Evolutionary conservation across 1,140 invertebrate species (phyloP), one percentile per base, ranked within the genome.

Genomic region (Drosophila repletoides): DNA sequence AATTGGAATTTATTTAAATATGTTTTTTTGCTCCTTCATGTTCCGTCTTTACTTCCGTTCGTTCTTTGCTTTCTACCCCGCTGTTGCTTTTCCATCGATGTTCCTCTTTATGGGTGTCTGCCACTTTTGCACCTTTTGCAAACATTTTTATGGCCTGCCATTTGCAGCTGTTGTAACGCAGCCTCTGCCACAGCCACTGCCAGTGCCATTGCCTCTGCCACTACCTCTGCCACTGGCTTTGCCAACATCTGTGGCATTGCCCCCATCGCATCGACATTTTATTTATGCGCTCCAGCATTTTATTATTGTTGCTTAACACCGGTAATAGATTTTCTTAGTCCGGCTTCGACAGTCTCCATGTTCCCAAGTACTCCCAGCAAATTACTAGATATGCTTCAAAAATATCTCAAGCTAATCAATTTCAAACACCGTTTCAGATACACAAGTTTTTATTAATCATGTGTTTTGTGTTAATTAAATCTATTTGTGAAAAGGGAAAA

Each of bases 1-100:
- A 71, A 84, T 77, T 79, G 77, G 74, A 83, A 83, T 83, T 84
- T 83, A 83, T 83, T 83, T 83, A 84, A 83, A 83, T 83, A 83
- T 84, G 77, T 84, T 84, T 64, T 28, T 29, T 15, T 59, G 17
- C 34, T 51, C 41, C 29, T 5, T 26, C 14, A 24, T 2, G 2
- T 10, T 2, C 34, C 12, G 24, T 4, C 29, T 26, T 58, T 14
- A 22, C 28, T 58, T 33, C 9, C 21, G n/a, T 51, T 10, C 21
- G 9, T 10, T 4, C 15, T 52, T 64, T 34, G 21, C 29, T 15
- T 36, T 21, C 38, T 21, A 28, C 40, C 31, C 12, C 7, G 15
- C 9, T 19, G 17, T 10, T 38, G 26, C 52, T 40, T 29, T 46
- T 15, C 28, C 5, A 33, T 43, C 19, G 53, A 22, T 31, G 34